Percentiles rank a stretch among this genome's conserved stretches.
These are phyloP conservation scores for Cryptoprocta ferox DNA, from an alignment of 2,797 vertebrate species.

Conservation along the genomic window DNA sequence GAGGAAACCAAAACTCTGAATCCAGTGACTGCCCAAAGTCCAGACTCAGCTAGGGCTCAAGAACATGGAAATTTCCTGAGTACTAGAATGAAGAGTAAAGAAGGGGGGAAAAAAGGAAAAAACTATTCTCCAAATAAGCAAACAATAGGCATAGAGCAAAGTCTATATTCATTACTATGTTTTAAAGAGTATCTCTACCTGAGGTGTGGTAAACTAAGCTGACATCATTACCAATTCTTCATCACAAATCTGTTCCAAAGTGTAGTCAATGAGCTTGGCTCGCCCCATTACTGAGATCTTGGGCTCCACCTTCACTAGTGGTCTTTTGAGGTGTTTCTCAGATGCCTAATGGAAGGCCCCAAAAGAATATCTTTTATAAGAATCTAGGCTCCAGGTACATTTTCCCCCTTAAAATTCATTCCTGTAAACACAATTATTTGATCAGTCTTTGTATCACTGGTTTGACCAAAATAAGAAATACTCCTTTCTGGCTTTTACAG, in stretches of 20 bases:
- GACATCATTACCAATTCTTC: not conserved
- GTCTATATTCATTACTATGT: not conserved
- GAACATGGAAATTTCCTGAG: not conserved
- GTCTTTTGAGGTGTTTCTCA: not conserved
- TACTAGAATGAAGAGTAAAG: not conserved
- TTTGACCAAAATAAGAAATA: not conserved
- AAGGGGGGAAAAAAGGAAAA: not conserved
- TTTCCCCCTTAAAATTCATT: not conserved
- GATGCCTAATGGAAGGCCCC: not conserved
- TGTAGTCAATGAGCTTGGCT: not conserved
- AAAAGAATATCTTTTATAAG: not conserved
- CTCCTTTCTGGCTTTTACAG: not conserved
- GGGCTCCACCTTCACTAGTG: not conserved
- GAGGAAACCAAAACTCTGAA: not conserved
- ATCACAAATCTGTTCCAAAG: not conserved
- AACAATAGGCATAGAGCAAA: not conserved
- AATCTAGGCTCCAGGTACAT: not conserved
- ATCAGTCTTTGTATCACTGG: not conserved
- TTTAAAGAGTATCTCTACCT: constrained; percentile 8
- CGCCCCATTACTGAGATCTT: not conserved
- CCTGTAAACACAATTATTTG: not conserved
- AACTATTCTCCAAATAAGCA: not conserved
- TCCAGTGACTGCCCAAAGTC: not conserved
- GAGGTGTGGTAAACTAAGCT: not conserved
- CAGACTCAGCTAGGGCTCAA: not conserved